Conservation (phyloP, 2,113 vertebrate genomes). For the Sigmodon hispidus region DNA sequence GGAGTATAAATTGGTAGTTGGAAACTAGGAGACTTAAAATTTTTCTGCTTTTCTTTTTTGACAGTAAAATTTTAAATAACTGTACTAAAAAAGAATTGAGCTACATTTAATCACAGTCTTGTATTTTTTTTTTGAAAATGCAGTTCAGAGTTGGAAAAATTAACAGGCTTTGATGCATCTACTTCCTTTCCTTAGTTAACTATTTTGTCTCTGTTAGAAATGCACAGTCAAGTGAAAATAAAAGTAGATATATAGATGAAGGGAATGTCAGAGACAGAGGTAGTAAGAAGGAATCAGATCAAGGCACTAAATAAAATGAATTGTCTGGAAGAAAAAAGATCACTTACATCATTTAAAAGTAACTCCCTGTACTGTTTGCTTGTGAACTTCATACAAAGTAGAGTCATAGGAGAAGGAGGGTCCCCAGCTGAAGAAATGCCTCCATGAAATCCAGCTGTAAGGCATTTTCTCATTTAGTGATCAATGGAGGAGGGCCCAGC, state of each 20-base stretch:
- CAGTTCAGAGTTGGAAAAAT: slow-evolving; percentile 3
- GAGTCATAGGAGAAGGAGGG: too few relatives aligned
- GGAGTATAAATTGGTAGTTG: background rate
- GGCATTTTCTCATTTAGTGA: too few relatives aligned
- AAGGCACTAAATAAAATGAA: background rate
- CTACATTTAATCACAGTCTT: slow-evolving; percentile 54
- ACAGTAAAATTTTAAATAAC: slow-evolving; percentile 39
- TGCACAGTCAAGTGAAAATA: background rate
- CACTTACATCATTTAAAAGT: background rate
- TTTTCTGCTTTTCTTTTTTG: slow-evolving; percentile 36
- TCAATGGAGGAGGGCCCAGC: too few relatives aligned
- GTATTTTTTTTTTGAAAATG: background rate
- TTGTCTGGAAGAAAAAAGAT: background rate
- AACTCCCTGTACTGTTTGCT: background rate
- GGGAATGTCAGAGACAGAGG: background rate
- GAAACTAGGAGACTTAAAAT: background rate
- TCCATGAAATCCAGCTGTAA: too few relatives aligned
- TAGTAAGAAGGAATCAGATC: background rate
- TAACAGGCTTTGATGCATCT: background rate
- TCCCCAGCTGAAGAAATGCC: too few relatives aligned
- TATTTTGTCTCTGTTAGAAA: background rate
- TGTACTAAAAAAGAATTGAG: slow-evolving; percentile 17
- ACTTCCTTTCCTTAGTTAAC: background rate
- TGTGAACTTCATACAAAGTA: too few relatives aligned
- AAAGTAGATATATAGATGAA: background rate